Base-by-base conservation (phyloP, 2,888 invertebrate genomes). In the Micoletzkya japonica region DNA sequence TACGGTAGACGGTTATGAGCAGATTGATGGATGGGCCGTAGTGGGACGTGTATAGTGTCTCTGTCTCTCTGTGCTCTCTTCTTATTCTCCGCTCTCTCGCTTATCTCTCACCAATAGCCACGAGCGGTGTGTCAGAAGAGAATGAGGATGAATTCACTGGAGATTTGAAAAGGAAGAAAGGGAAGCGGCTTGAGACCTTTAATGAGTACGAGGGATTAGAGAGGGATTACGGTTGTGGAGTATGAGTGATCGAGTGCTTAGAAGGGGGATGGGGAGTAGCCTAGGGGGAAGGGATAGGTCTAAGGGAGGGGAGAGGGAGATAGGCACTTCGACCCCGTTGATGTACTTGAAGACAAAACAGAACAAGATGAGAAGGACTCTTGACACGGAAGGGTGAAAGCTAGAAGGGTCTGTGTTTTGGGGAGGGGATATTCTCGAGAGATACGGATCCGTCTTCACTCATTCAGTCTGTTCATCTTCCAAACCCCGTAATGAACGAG, bases 11-110 rank as follows among this genome's bases (percentile, higher is more conserved):
- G 24, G 54, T 4, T 7, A 26, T 2, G 54, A 30, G 54, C 1
- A 6, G n/a, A n/a, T 50, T 50, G n/a, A 7, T 50, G 50, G 20
- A 6, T 50, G 26, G 24, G 14, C 30, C 28, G 54, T 7, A 54
- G 34, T 30, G 17, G 28, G 26, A 54, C 4, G 54, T 30, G 4
- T 17, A 26, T 10, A 10, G 30, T 54, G 14, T 28, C 54, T 26
- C 28, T 28, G 24, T 26, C 54, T 54, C 26, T 54, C n/a, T 54
- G 2, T 54, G 6, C 30, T 54, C 54, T 28, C 30, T 30, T 54
- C 54, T 17, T n/a, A 52, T 1, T 58, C 36, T 58, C 32, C 58
- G 58, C 32, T 58, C 54, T 54, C 26, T 54, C n/a, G 26, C 6
- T 54, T 14, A 30, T 54, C 54, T 28, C 30, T 30, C 30, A 26